These are phyloP conservation scores for Oasisia sp. DNA, from an alignment of 2,888 invertebrate species.

Conservation along the genomic window DNA sequence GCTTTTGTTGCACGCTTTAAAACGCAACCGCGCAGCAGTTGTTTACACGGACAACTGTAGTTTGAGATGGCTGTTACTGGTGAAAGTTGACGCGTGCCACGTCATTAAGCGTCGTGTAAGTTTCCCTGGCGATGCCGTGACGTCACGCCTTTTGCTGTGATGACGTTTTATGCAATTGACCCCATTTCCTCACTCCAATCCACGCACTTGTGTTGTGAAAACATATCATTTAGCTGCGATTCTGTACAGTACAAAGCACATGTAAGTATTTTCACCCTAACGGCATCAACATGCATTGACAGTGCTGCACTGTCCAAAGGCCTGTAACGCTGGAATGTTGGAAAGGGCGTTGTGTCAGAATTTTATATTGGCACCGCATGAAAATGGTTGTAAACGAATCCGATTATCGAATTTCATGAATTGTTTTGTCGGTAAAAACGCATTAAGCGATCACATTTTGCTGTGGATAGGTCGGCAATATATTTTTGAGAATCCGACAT, in stretches of 20 bases:
- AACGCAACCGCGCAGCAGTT: constrained; percentile 8
- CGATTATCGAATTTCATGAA: not conserved
- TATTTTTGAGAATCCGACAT: not conserved
- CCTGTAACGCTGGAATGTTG: not conserved
- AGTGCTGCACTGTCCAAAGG: not conserved
- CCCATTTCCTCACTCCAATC: not conserved
- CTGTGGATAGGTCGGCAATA: not conserved
- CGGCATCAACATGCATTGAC: not conserved
- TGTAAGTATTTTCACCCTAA: not conserved
- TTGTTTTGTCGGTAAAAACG: not conserved
- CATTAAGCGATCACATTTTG: not conserved
- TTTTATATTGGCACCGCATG: not conserved
- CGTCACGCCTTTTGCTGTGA: constrained; percentile 45
- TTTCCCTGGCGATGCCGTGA: constrained; percentile 54
- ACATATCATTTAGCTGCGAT: constrained; percentile 5
- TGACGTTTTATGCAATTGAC: constrained; percentile 37
- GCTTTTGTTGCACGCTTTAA: not conserved
- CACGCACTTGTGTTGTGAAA: constrained; percentile 17
- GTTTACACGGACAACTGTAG: not conserved
- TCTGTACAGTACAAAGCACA: not conserved
- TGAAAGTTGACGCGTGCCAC: constrained; percentile 42
- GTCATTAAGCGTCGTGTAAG: constrained; percentile 56
- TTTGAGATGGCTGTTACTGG: constrained; percentile 20
- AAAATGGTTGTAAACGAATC: constrained; percentile 3
- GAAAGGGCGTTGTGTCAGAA: not conserved